Conservation (phyloP, 1,140 invertebrate genomes). For the Stegodyphus mimosarum region DNA sequence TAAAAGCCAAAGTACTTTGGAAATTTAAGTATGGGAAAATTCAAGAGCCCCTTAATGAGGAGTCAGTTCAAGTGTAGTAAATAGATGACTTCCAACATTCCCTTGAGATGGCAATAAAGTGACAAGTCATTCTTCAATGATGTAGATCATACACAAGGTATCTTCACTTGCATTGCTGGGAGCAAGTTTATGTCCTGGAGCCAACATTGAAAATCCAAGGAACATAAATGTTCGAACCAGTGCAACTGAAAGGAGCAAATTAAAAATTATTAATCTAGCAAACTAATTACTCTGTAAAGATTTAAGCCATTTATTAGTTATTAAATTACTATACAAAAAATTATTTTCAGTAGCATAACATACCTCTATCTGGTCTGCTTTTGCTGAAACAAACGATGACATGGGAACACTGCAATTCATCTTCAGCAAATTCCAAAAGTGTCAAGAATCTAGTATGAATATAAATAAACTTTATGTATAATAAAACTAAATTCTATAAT, state of each 20-base stretch:
- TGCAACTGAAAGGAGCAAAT: conserved; percentile 73
- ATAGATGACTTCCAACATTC: conserved; percentile 39
- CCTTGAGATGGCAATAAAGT: not conserved
- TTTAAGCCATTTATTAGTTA: too few species aligned
- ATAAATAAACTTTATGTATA: not conserved
- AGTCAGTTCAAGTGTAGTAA: conserved; percentile 1
- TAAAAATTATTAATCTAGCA: too few species aligned
- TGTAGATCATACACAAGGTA: conserved; percentile 84
- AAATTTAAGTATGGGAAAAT: conserved; percentile 48
- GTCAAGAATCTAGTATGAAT: conserved; percentile 77
- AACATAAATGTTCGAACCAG: conserved; percentile 96
- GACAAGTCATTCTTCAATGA: conserved; percentile 73
- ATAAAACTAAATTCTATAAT: not conserved
- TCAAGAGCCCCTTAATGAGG: conserved; percentile 45
- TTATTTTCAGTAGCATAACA: conserved; percentile 22
- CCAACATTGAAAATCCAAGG: conserved; percentile 88
- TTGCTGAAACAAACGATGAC: conserved; percentile 87
- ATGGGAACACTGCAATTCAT: conserved; percentile 84
- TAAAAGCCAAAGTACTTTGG: conserved; percentile 55
- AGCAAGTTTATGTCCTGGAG: conserved; percentile 82
- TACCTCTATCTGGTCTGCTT: conserved; percentile 82
- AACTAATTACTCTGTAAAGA: too few species aligned
- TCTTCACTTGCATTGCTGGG: conserved; percentile 71
- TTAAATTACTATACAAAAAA: too few species aligned
- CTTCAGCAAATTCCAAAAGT: conserved; percentile 94